Base-by-base conservation (phyloP, 2,797 vertebrate species). In the Delichon dasypus region DNA sequence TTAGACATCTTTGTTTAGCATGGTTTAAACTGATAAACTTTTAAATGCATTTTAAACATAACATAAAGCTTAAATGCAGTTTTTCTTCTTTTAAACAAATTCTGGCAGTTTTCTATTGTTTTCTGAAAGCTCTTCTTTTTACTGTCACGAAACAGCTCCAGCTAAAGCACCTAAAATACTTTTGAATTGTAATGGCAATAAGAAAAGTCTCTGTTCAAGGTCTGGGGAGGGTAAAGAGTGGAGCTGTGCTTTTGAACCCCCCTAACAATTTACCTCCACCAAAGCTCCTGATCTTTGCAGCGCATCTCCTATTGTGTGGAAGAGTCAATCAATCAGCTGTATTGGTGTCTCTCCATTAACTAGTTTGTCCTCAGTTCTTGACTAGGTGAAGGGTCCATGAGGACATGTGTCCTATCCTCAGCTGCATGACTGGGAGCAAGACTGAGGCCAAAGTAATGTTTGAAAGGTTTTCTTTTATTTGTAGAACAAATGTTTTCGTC, bases 401-500 rank as follows among this genome's bases (percentile, higher is more conserved):
- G 82, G 89, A 81, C 60, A 36, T 0, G 1, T 27, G 22, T 88
- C 67, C 71, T 73, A 19, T 86, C 73, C 80, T 90, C 60, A 89
- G 48, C 66, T 87, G n/a, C 55, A 67, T 89, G 51, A 25, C 66
- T 79, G 70, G 48, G 67, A 93, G 66, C 51, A 90, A 76, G 51
- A 45, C 16, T 75, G 66, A 50, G 65, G 76, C 82, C 71, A 81
- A 76, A 94, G 67, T 30, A 42, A 53, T 47, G n/a, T 79, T 84
- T 93, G 83, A 90, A 94, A 94, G 88, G 36, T 76, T 95, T 94
- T 57, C 83, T 96, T 95, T 91, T 85, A 76, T 95, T 95, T 94
- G 82, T 93, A 85, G 88, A 95, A 96, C 85, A 87, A 95, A 96
- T 90, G 80, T 97, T 96, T 96, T 89, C 80, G 87, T 57, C 77